phyloP scores from a whole-genome alignment of 2,113 vertebrate genomes.

The Meles meles region DNA sequence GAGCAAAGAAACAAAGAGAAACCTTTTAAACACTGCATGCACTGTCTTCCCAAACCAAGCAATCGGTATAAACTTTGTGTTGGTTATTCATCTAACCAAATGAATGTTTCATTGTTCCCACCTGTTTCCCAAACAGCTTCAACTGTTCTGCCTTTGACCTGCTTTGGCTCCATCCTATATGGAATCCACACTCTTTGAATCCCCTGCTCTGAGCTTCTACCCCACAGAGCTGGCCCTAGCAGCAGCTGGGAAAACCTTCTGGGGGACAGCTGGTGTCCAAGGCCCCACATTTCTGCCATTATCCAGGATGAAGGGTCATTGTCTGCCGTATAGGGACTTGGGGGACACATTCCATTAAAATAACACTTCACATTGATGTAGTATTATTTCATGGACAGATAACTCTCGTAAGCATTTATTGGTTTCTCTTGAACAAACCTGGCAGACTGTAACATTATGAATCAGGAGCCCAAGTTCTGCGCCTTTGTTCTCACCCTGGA shows the following conservation, averaged over 20 bases:
- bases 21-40: not conserved
- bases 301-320: not conserved
- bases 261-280: conserved; percentile 77
- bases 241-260: conserved; percentile 83
- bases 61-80: not conserved
- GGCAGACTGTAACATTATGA: not conserved
- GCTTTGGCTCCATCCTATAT: not conserved
- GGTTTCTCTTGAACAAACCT: not conserved
- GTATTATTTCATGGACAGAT: not conserved
- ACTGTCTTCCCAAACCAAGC: not conserved
- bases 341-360: not conserved
- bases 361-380: not conserved
- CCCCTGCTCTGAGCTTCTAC: not conserved
- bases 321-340: not conserved
- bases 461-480: not conserved
- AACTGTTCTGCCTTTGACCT: conserved; percentile 75
- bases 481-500: not conserved
- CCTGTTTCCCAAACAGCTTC: conserved; percentile 76
- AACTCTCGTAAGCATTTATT: not conserved
- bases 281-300: not conserved
- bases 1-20: not conserved
- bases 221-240: not conserved
- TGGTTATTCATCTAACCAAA: conserved; percentile 40
- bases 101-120: conserved; percentile 75
- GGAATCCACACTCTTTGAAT: conserved; percentile 41